Evolutionary conservation across 2,888 invertebrate genomes (phyloP), one percentile per base, ranked within the genome.

Genomic region (Eurois occulta): DNA sequence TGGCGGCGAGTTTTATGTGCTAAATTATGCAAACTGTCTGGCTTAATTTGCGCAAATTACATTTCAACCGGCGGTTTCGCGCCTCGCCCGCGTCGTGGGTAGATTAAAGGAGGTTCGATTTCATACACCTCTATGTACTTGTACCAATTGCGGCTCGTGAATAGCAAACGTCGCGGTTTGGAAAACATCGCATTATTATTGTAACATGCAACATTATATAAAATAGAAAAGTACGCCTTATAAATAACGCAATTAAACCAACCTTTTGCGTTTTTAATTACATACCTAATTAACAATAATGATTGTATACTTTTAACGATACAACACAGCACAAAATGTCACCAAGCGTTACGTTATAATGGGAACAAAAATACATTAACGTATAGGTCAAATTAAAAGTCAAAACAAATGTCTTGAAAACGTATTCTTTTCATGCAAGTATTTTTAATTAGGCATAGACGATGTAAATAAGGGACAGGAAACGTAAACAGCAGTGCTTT

Each of bases 21-120:
- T 92, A 92, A 94, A 92, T 93, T 92, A 89, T 89, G 89, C 88
- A 88, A 89, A 92, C 92, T 92, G 93, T 91, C 88, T 77, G 85
- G 86, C 88, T 91, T 92, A 92, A 91, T 92, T 91, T 91, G 91
- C 87, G 89, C 89, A 92, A 92, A 92, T 92, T 92, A 91, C 89
- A 84, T 90, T 86, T 89, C 86, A 88, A 89, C 81, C 83, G 77
- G 84, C 81, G 85, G 89, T 88, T 87, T 89, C 87, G 87, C 88
- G 85, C 79, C 70, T 84, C 75, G 70, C 67, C 72, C 77, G 80
- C 73, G 65, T 77, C 73, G 79, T 78, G 77, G 75, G 75, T 18
- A 82, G 68, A 85, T 85, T 83, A 83, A 78, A 79, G 75, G 81
- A 81, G 72, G 67, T 79, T 81, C 82, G 80, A 86, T 84, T 86